Percentiles rank a stretch among this genome's conserved stretches.
Conservation (phyloP, 1,140 invertebrate genomes). For the Drosophila murphyi region DNA sequence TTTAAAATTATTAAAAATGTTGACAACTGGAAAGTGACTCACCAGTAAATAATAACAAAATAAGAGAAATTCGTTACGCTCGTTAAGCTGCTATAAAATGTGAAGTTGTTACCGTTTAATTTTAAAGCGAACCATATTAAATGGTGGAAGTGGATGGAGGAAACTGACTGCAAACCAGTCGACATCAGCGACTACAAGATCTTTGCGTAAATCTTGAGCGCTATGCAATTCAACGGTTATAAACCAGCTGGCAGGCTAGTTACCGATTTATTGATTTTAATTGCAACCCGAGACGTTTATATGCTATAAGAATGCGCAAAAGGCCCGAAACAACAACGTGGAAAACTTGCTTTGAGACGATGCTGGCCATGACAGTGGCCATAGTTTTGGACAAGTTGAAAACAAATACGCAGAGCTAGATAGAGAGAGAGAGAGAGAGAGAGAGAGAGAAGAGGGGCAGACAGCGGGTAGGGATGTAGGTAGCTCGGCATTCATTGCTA, state of each 20-base stretch:
- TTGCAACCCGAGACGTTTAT: constrained; percentile 80
- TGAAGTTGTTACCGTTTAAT: constrained; percentile 66
- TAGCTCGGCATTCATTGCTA: constrained; percentile 44
- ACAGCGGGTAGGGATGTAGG: too few species aligned
- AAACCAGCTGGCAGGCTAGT: constrained; percentile 82
- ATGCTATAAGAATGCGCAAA: constrained; percentile 74
- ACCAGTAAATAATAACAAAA: constrained; percentile 26
- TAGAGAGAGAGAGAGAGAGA: neutral
- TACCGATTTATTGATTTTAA: constrained; percentile 82
- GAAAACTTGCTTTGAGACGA: constrained; percentile 6
- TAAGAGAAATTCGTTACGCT: constrained; percentile 21
- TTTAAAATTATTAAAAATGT: too few species aligned
- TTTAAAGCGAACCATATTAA: constrained; percentile 51
- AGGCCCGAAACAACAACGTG: constrained; percentile 50
- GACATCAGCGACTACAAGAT: constrained; percentile 10
- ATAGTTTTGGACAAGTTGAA: constrained; percentile 76
- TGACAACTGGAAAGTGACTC: too few species aligned
- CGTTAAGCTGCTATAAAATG: constrained; percentile 62
- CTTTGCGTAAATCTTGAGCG: constrained; percentile 38
- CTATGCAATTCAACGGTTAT: constrained; percentile 61
- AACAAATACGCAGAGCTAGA: constrained; percentile 60
- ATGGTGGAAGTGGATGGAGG: constrained; percentile 1
- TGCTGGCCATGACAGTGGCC: constrained; percentile 55
- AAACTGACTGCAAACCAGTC: constrained; percentile 32
- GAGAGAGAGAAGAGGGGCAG: neutral